Base-by-base conservation (phyloP, 1,140 invertebrate genomes). In the Semibalanus balanoides region DNA sequence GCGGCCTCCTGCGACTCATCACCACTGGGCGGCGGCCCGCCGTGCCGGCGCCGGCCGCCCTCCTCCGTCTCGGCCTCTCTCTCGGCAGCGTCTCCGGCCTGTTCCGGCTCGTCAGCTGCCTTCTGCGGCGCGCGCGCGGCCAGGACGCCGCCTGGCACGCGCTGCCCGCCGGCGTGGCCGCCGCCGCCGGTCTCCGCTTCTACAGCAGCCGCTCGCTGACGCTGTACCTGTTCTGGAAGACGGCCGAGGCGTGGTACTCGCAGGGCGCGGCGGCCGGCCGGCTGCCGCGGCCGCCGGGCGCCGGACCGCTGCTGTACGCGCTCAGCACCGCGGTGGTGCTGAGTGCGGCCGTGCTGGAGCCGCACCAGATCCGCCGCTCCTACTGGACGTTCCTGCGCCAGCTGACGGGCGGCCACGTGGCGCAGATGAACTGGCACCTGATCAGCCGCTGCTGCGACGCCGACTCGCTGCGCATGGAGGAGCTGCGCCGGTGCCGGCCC, bases 161-260 rank as follows among this genome's bases (percentile, higher is more conserved):
- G 28, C 25, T 72, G 70, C 70, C 70, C 25, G 70, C 70, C 28
- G 70, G 28, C 29, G 11, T 30, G 70, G 25, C n/a, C 3, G n/a
- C 70, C 27, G 22, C 76, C n/a, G 29, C 19, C 70, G 70, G 28
- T 19, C 70, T 72, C 3, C 29, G 28, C 11, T 72, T 28, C 70
- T 72, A 29, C 28, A 28, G n/a, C 70, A 28, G 29, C 70, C 29
- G 11, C 11, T 72, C 70, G 28, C 70, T 72, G 11, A 30, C n/a
- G 70, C 70, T 72, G 19, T 72, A 72, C 70, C 70, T 72, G 25
- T 72, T 72, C 70, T 72, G 70, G 70, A 72, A 72, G 70, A 72
- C 70, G n/a, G 70, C 19, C n/a, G 70, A 72, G 70, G n/a, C 28
- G n/a, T 72, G 70, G 3, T 64, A 64, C 51, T 14, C 11, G 51